Conservation (phyloP, 2,113 vertebrate genomes). For the Amphiprion ocellaris region DNA sequence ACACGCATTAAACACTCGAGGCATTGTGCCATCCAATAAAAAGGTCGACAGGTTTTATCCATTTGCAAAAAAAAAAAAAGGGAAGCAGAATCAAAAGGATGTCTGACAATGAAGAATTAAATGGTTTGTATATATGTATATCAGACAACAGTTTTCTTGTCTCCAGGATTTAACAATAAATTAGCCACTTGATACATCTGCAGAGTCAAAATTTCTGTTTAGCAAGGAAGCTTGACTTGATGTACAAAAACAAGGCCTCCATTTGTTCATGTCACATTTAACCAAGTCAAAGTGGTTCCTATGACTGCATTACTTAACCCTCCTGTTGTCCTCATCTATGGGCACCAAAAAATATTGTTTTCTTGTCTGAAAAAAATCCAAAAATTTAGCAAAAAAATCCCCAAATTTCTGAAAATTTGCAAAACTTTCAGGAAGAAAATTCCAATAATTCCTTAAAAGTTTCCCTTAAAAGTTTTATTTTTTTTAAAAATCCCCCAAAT, state of each 20-base stretch:
- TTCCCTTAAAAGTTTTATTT: too few species aligned
- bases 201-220: slow-evolving; percentile 27
- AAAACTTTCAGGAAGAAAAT: too few species aligned
- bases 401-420: too few species aligned
- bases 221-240: too few species aligned
- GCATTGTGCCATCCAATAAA: slow-evolving; percentile 1
- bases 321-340: too few species aligned
- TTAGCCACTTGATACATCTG: slow-evolving; percentile 14
- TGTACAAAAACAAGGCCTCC: background rate
- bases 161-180: slow-evolving; percentile 21
- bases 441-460: too few species aligned
- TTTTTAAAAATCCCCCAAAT: too few species aligned
- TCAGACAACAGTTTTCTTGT: slow-evolving; percentile 12
- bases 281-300: too few species aligned
- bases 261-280: background rate
- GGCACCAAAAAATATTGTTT: too few species aligned
- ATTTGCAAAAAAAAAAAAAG: slow-evolving; percentile 9
- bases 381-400: too few species aligned
- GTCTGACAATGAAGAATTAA: slow-evolving; percentile 7
- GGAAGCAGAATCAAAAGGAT: slow-evolving; percentile 3
- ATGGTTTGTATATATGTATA: slow-evolving; percentile 32
- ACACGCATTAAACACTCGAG: slow-evolving; percentile 19
- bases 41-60: slow-evolving; percentile 11
- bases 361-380: too few species aligned
- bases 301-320: too few species aligned